Evolutionary conservation across 2,797 vertebrate species (phyloP).

Genomic region (Buceros bicornis): DNA sequence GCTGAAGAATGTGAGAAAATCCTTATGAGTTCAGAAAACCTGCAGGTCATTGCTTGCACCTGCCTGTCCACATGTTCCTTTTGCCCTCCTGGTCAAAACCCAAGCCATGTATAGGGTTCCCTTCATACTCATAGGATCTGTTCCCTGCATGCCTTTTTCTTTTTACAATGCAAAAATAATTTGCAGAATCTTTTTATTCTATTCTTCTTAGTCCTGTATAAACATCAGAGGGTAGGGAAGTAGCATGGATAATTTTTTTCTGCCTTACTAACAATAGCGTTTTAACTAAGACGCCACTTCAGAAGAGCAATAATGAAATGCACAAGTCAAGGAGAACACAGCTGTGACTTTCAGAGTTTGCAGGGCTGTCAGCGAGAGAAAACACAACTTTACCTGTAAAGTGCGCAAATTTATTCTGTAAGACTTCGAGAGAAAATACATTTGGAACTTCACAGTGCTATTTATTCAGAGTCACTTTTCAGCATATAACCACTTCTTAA

Average conservation of each 20-base stretch:
- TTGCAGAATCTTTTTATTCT: not conserved
- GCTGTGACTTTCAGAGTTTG: slow-evolving; percentile 32
- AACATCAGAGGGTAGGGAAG: not conserved
- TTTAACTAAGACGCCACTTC: slow-evolving; percentile 19
- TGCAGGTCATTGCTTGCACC: not conserved
- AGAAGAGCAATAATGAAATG: slow-evolving; percentile 19
- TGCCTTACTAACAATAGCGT: not conserved
- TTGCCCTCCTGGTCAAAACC: not conserved
- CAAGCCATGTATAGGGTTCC: not conserved
- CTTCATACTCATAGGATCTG: not conserved
- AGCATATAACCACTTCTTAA: slow-evolving; percentile 9
- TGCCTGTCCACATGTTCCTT: not conserved
- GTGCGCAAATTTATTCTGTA: slow-evolving; percentile 40
- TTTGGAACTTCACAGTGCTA: slow-evolving; percentile 20
- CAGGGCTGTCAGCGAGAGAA: not conserved
- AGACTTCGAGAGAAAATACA: slow-evolving; percentile 52
- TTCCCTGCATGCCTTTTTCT: not conserved
- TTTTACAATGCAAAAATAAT: not conserved
- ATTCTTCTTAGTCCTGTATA: not conserved
- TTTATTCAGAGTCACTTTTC: slow-evolving; percentile 55
- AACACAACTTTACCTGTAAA: slow-evolving; percentile 13
- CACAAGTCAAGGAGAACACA: slow-evolving; percentile 1
- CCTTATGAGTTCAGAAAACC: not conserved
- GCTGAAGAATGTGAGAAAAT: not conserved
- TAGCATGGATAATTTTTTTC: not conserved